These are phyloP conservation scores for Cheilosia impressa DNA, from an alignment of 2,888 invertebrate species.

Conservation along the genomic window DNA sequence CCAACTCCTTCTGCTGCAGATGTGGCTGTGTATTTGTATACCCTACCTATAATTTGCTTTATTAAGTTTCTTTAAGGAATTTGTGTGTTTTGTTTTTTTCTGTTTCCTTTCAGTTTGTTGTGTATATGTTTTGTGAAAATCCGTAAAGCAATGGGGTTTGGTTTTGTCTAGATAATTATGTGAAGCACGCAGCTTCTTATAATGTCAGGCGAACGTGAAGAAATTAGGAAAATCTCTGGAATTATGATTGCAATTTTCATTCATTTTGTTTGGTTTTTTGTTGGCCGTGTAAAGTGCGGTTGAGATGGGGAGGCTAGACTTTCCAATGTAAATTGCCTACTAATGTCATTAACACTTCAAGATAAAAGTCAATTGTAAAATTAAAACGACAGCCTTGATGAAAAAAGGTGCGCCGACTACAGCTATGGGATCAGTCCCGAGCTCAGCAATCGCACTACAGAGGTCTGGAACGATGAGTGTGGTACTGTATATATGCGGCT, in stretches of 20 bases:
- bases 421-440: no score
- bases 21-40: conserved; percentile 20
- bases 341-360: no score
- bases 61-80: conserved; percentile 63
- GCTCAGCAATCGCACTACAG: no score
- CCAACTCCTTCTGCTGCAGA: conserved; percentile 52
- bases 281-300: not conserved
- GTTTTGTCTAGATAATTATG: conserved; percentile 62
- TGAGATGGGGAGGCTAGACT: not conserved
- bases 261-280: conserved; percentile 10
- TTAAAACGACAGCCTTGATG: no score
- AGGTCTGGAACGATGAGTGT: no score
- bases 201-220: conserved; percentile 69
- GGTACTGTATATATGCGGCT: no score
- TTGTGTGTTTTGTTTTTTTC: conserved; percentile 20
- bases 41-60: conserved; percentile 50
- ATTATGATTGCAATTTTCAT: conserved; percentile 62
- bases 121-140: conserved; percentile 44
- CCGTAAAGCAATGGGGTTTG: conserved; percentile 34
- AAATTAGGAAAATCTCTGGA: conserved; percentile 69
- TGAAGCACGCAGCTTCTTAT: conserved; percentile 69
- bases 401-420: no score
- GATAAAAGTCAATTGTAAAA: no score
- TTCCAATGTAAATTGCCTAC: no score
- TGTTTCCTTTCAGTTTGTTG: conserved; percentile 31